Conservation (phyloP, 2,113 vertebrate species). For the Macaca fascicularis region DNA sequence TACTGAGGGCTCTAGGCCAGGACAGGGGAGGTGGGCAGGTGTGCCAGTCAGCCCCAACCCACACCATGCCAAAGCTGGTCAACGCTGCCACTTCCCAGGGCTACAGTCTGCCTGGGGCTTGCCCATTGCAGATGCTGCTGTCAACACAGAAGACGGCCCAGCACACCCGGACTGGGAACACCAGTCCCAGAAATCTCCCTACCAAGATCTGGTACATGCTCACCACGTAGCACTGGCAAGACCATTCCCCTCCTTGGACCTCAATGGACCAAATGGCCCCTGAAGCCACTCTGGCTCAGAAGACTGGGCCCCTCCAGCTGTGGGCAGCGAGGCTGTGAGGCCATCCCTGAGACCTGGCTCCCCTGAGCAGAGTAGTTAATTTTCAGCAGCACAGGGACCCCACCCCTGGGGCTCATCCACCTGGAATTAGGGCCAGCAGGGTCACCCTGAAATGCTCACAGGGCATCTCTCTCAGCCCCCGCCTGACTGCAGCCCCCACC, state of each 20-base stretch:
- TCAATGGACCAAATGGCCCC: background rate
- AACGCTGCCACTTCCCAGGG: rapidly evolving
- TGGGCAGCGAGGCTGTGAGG: no score
- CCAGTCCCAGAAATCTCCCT: background rate
- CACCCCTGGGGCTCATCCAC: background rate
- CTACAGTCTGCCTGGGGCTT: background rate
- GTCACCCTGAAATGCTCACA: conserved; percentile 47
- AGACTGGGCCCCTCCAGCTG: background rate
- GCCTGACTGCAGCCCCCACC: conserved; percentile 83
- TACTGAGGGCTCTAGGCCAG: background rate
- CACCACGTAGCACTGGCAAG: background rate
- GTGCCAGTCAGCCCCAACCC: background rate
- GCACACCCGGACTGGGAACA: background rate
- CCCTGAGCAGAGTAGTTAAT: background rate
- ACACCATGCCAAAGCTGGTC: background rate
- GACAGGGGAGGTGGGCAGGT: background rate
- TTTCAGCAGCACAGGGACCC: background rate
- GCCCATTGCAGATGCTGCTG: background rate
- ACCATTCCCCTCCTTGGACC: background rate
- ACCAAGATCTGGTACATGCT: rapidly evolving
- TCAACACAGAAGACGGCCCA: background rate
- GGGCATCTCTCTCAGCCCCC: conserved; percentile 87
- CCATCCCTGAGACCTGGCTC: background rate
- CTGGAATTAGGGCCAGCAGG: conserved; percentile 68
- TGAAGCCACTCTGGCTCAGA: background rate